Percentiles rank a stretch among this genome's conserved stretches.
These are phyloP conservation scores for Zaprionus lineosus DNA, from an alignment of 2,888 invertebrate species.

Conservation along the genomic window DNA sequence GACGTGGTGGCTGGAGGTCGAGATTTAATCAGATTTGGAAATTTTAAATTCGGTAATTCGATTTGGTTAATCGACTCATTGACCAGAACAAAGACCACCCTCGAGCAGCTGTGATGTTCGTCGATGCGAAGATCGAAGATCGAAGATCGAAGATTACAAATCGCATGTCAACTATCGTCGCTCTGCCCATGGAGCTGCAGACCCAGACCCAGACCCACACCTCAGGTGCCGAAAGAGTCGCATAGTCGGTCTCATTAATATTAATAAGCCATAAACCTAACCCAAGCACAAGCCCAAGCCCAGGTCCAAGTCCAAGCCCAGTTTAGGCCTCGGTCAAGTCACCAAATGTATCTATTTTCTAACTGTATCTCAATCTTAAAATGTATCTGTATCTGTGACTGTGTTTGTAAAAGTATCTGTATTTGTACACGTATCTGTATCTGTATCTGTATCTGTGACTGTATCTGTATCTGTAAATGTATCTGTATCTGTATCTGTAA, in stretches of 20 bases:
- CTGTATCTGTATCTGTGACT: slow-evolving; percentile 4
- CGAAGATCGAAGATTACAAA: slow-evolving; percentile 43
- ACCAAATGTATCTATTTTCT: too few species aligned
- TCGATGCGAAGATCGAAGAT: slow-evolving; percentile 14
- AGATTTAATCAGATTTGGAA: too few species aligned
- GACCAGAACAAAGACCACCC: slow-evolving; percentile 42
- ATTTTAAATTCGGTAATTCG: too few species aligned
- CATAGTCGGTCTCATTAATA: slow-evolving; percentile 65
- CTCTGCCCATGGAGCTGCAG: slow-evolving; percentile 38
- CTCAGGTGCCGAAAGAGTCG: slow-evolving; percentile 61
- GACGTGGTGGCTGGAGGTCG: too few species aligned
- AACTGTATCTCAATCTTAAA: slow-evolving; percentile 5
- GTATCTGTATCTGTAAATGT: slow-evolving; percentile 26
- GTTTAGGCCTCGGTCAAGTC: too few species aligned
- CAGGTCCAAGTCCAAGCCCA: slow-evolving; percentile 5
- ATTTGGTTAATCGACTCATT: slow-evolving; percentile 13
- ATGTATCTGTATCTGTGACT: slow-evolving; percentile 13
- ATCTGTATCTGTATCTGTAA: neutral
- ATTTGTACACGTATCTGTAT: slow-evolving; percentile 4
- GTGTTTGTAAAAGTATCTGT: neutral
- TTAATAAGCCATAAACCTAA: slow-evolving; percentile 57
- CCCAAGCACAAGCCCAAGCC: slow-evolving; percentile 20
- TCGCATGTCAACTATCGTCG: slow-evolving; percentile 47
- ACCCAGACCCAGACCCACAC: slow-evolving; percentile 60
- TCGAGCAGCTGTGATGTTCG: slow-evolving; percentile 21